Percentiles rank a stretch among this genome's conserved stretches.
phyloP scores from a whole-genome alignment of 2,888 invertebrate species.

The Sericinus montela region DNA sequence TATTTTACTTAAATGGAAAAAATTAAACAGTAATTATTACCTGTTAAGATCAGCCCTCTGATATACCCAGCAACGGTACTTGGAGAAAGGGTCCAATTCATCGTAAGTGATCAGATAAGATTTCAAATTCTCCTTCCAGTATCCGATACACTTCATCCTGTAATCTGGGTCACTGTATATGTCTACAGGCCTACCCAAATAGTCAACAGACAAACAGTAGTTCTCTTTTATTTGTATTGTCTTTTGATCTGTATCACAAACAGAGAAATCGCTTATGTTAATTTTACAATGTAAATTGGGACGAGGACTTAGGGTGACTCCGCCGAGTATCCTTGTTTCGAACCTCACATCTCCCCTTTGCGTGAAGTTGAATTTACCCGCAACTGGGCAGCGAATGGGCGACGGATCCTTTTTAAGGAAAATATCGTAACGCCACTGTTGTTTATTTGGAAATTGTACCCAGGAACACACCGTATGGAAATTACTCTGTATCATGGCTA shows the following conservation, averaged over 20 bases:
- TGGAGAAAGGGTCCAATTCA: slow-evolving; percentile 96
- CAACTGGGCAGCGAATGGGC: slow-evolving; percentile 96
- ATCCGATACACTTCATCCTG: slow-evolving; percentile 97
- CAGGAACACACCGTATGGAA: slow-evolving; percentile 96
- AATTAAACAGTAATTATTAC: slow-evolving; percentile 75
- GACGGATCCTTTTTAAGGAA: slow-evolving; percentile 93
- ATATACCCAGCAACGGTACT: slow-evolving; percentile 98
- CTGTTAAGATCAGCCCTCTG: slow-evolving; percentile 95
- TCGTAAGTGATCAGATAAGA: slow-evolving; percentile 98
- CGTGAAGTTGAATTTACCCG: slow-evolving; percentile 96
- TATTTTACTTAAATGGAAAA: background rate
- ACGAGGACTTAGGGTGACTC: slow-evolving; percentile 95
- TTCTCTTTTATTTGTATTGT: slow-evolving; percentile 96
- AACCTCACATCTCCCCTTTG: slow-evolving; percentile 95
- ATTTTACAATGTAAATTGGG: slow-evolving; percentile 95
- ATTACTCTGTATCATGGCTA: slow-evolving; percentile 93
- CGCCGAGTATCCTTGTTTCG: slow-evolving; percentile 96
- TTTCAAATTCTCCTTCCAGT: slow-evolving; percentile 98
- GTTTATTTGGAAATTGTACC: slow-evolving; percentile 93
- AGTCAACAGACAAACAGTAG: slow-evolving; percentile 97
- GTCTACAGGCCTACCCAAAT: slow-evolving; percentile 95
- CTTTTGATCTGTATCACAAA: slow-evolving; percentile 97
- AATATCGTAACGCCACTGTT: slow-evolving; percentile 92
- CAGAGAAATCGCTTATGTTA: slow-evolving; percentile 96
- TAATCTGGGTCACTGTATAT: slow-evolving; percentile 98